phyloP scores from a whole-genome alignment of 2,113 vertebrate species.

The Hippolais icterina region DNA sequence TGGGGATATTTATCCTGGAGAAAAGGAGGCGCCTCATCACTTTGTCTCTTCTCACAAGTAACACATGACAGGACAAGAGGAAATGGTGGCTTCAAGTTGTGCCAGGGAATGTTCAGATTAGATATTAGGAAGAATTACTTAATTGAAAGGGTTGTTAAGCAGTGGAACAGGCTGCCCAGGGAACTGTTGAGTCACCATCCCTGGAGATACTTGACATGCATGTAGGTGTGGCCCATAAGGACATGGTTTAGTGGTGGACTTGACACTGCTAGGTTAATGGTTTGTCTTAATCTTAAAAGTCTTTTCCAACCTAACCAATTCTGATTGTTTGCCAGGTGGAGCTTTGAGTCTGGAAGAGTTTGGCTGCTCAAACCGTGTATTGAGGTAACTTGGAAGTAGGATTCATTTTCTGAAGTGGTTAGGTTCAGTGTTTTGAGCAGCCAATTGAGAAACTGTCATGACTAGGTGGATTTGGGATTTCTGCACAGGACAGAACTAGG shows the following conservation, averaged over 20 bases:
- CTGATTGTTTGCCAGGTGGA: not conserved
- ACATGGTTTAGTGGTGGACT: not conserved
- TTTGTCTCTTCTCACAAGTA: not conserved
- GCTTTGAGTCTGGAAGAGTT: not conserved
- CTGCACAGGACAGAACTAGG: not conserved
- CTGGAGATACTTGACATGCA: not conserved
- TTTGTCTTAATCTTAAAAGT: not conserved
- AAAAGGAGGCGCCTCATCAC: not conserved
- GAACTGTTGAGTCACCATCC: not conserved
- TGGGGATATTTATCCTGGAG: not conserved
- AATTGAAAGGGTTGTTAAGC: not conserved
- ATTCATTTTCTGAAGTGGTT: not conserved
- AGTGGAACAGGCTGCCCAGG: not conserved
- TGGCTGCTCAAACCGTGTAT: not conserved
- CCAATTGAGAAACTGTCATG: rapidly evolving
- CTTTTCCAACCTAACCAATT: not conserved
- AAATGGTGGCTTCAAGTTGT: not conserved
- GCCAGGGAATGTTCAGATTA: not conserved
- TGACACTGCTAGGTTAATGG: not conserved
- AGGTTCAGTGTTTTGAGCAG: not conserved
- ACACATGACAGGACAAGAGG: not conserved
- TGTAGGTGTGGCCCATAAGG: not conserved
- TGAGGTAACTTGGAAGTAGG: not conserved
- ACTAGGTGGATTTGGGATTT: not conserved
- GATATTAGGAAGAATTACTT: not conserved